Base-by-base conservation (phyloP, 2,113 vertebrate genomes). In the Paradoxurus hermaphroditus region DNA sequence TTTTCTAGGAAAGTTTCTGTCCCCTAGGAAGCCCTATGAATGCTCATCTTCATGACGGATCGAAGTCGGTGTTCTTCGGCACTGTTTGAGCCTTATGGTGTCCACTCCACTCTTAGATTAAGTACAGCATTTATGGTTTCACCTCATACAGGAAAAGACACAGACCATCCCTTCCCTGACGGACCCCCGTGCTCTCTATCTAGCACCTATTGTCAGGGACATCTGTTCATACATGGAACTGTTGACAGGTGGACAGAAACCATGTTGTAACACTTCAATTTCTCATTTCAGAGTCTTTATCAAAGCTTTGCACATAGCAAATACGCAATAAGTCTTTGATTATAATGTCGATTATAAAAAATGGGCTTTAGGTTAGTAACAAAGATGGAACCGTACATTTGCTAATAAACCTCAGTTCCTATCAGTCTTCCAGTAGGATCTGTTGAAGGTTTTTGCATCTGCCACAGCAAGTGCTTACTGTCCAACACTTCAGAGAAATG, bases 331-430 rank as follows among this genome's bases (percentile, higher is more conserved):
- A n/a, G 3, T 21, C 34, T 62, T 91, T 86, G 29, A 4, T 82
- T 70, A 46, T 82, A 51, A 70, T 59, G 86, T 91, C 86, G 31
- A 92, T 83, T 31, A 82, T 72, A 15, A 67, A 36, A 86, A 85
- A 25, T 49, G 9, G 3, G 2, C 41, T 87, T 96, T 14, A 49
- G 46, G 39, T 29, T 78, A 67, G 18, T 83, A 67, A 87, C 8
- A 68, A 90, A 62, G 23, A 51, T 5, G 88, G 13, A 86, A 86
- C 65, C 16, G 10, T 0, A 6, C 65, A 0, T 86, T 62, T 85
- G 0, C 21, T 62, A 79, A 81, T 90, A 72, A 14, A 44, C 0
- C 3, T 83, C 44, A 86, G 31, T 1, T 89, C 72, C 34, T 41
- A 1, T 4, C 0, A 31, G 15, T 0, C 4, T 1, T 77, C 8